Evolutionary conservation across 1,140 invertebrate genomes (phyloP), one percentile per base, ranked within the genome.

Genomic region (Plectus sambesii): DNA sequence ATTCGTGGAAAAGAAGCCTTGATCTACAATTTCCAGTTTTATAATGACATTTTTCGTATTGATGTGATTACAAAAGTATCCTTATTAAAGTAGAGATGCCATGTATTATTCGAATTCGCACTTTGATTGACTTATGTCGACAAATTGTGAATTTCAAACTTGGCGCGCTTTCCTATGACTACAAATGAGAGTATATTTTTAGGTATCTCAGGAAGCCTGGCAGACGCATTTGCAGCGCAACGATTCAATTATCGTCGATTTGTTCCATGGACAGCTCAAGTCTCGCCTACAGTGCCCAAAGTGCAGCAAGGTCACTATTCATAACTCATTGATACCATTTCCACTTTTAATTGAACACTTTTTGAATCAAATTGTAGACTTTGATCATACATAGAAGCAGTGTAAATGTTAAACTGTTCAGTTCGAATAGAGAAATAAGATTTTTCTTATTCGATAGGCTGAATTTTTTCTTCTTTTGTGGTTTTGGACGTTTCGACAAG

Each of bases 251-350:
- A 59, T 70, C 33, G 63, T 67, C 8, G 69, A 70, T 42, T 44
- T 70, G 8, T 71, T 70, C 49, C 63, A 70, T 36, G 75, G 74
- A n/a, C 75, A 76, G 55, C 73, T 70, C 53, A 75, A 75, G 42
- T 74, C 73, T 3, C 73, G 70, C 49, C 55, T 76, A 2, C 67
- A 73, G 1, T 76, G 75, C 61, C 75, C 74, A 6, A 59, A 60
- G 2, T 76, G 75, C 63, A 60, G 61, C 12, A 74, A 75, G 60
- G 74, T 75, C 48, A 49, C n/a, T n/a, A n/a, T n/a, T n/a, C n/a
- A n/a, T n/a, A n/a, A n/a, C n/a, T n/a, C n/a, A n/a, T n/a, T n/a
- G n/a, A n/a, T n/a, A n/a, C n/a, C n/a, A n/a, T n/a, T n/a, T n/a
- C n/a, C n/a, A n/a, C n/a, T n/a, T n/a, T n/a, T n/a, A n/a, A n/a